Evolutionary conservation across 2,888 invertebrate genomes (phyloP).

Genomic region (Erebia aethiops): DNA sequence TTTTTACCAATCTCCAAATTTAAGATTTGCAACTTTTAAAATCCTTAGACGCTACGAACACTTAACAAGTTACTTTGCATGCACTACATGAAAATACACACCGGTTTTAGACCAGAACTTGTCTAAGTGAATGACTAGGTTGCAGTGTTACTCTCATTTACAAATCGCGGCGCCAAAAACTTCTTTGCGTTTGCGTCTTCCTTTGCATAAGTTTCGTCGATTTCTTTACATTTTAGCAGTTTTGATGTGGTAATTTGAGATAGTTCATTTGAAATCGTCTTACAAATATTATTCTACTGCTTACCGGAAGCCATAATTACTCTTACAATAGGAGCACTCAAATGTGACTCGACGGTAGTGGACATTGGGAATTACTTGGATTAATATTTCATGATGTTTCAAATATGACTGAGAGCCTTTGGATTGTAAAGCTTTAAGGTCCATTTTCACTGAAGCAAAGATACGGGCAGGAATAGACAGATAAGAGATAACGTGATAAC

Average conservation of each 20-base stretch:
- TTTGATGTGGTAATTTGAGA: constrained; percentile 47
- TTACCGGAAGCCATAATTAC: constrained; percentile 52
- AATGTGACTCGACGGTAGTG: constrained; percentile 8
- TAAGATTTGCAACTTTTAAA: constrained; percentile 73
- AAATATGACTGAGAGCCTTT: background rate
- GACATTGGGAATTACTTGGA: background rate
- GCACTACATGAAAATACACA: constrained; percentile 77
- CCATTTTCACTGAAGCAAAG: no score
- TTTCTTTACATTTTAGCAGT: constrained; percentile 34
- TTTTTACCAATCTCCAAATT: constrained; percentile 80
- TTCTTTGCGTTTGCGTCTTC: constrained; percentile 44
- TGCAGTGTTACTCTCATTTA: constrained; percentile 68
- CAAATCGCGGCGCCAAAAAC: constrained; percentile 51
- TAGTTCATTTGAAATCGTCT: constrained; percentile 49
- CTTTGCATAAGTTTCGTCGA: constrained; percentile 47
- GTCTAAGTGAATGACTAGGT: constrained; percentile 81
- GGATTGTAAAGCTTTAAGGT: no score
- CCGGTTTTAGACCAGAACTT: constrained; percentile 60
- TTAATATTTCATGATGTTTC: no score
- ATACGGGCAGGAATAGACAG: no score
- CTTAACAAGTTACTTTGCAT: constrained; percentile 79
- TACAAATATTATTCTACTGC: constrained; percentile 46
- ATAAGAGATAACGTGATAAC: no score
- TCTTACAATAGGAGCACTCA: constrained; percentile 20
- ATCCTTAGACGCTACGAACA: constrained; percentile 81